phyloP scores from a whole-genome alignment of 2,797 vertebrate genomes.

The Hoplostethus mediterraneus region DNA sequence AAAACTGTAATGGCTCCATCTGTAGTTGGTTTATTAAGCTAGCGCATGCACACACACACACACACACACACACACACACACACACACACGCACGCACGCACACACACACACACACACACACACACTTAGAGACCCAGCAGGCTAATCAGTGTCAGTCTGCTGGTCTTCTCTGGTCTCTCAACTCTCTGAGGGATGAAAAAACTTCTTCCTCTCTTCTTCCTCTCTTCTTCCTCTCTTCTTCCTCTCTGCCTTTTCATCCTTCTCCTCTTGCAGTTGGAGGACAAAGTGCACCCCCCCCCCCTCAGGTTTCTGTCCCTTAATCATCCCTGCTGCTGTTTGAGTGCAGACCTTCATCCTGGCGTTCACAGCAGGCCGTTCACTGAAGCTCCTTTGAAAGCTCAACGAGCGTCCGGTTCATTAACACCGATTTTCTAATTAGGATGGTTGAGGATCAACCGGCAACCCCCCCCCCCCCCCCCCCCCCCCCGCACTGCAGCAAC shows the following conservation, averaged over 20 bases:
- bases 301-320: conserved; percentile 34
- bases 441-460: no score
- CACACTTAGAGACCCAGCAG: not conserved
- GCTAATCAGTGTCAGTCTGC: conserved; percentile 34
- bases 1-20: not conserved
- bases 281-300: conserved; percentile 11
- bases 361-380: not conserved
- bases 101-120: conserved; percentile 11
- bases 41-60: not conserved
- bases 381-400: no score
- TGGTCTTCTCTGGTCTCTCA: not conserved
- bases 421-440: no score
- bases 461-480: no score
- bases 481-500: no score
- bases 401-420: no score
- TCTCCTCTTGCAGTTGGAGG: conserved; percentile 15
- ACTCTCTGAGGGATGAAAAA: conserved; percentile 23
- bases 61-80: conserved; percentile 1
- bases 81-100: not conserved
- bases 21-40: not conserved
- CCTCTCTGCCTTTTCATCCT: conserved; percentile 40
- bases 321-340: conserved; percentile 8
- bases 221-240: not conserved
- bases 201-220: no score
- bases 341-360: conserved; percentile 4